Evolutionary conservation across 1,140 invertebrate species (phyloP), one percentile per base, ranked within the genome.

Genomic region (Drosophila auraria): DNA sequence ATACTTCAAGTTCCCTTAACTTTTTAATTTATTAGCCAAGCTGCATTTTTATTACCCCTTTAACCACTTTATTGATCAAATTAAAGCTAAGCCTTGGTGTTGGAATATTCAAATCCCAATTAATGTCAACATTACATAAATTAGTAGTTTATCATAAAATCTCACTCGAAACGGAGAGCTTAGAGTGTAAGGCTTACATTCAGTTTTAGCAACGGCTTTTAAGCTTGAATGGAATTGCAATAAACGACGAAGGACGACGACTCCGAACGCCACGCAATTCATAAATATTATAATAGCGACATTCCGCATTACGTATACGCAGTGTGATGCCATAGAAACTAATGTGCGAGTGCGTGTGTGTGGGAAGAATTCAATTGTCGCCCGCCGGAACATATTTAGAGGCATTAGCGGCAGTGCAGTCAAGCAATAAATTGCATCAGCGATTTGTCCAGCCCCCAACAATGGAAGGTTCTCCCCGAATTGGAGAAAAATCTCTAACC

Each of bases 381-480:
- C 57, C 58, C 66, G 57, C 57, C 58, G 42, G 58, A 72, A 56
- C 58, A 72, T 69, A 79, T 79, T 78, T 79, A 56, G 76, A 50
- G 66, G 76, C 66, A 79, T 79, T 79, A 79, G 54, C 66, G 60
- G 75, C 60, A 78, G 56, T 79, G 77, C 75, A 79, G 60, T 60
- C 42, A 49, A 79, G 76, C 76, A 79, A 79, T 79, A 79, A 79
- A 79, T 79, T 79, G 77, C 77, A 79, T 79, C 59, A 53, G 49
- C 77, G 58, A 72, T 63, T 72, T 78, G 58, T 59, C 36, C 63
- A 23, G 14, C 20, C 50, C 40, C 36, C 27, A 20, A 20, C 60
- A 45, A 14, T 63, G 27, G 59, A 4, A 33, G 9, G 0, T 59
- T 20, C 63, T 5, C 7, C 14, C 9, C 20, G 17, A 2, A 23